Evolutionary conservation across 92 coral and sea anemone genomes (phyloP), one percentile per base, ranked within the genome.

Genomic region (Pocillopora grandis): DNA sequence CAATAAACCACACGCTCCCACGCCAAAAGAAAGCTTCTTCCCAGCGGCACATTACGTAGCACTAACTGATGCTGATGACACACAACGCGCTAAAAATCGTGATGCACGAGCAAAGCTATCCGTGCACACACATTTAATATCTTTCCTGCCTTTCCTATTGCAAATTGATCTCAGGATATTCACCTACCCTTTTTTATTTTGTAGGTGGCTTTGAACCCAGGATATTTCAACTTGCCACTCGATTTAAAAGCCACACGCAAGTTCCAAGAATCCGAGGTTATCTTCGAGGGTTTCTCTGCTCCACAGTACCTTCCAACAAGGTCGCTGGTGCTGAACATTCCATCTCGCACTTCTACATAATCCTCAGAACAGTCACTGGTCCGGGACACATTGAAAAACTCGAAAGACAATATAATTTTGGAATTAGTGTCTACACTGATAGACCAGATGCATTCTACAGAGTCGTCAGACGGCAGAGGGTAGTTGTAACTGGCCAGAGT

Each of bases 401-500:
- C 79, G 20, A 88, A 66, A 12, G 91, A 84, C 76, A 88, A 62
- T 31, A 71, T 62, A 14, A 79, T 75, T 18, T 62, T 48, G 20
- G 79, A 66, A 19, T 64, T 21, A 72, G 36, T 12, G 19, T 83
- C 78, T 14, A 84, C 85, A 23, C 65, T 56, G 37, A 88, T 88
- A 10, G 13, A 7, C 80, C 79, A 63, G 27, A 8, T 12, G 27
- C 91, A 88, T 9, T 62, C 23, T 3, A 67, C 77, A 36, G 65
- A 12, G 57, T 78, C 86, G 18, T 87, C 64, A n/a, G 78, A 88
- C 0, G 81, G 76, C 49, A 84, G 66, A n/a, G 91, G 91, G 75
- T 77, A 88, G 62, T 79, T 52, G 49, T 81, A 76, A 66, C 93
- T 90, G 65, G 93, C 93, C 69, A 90, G 11, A 61, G 52, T 77